These are phyloP conservation scores for Drosophila sturtevanti DNA, from an alignment of 1,140 invertebrate genomes.

Conservation along the genomic window DNA sequence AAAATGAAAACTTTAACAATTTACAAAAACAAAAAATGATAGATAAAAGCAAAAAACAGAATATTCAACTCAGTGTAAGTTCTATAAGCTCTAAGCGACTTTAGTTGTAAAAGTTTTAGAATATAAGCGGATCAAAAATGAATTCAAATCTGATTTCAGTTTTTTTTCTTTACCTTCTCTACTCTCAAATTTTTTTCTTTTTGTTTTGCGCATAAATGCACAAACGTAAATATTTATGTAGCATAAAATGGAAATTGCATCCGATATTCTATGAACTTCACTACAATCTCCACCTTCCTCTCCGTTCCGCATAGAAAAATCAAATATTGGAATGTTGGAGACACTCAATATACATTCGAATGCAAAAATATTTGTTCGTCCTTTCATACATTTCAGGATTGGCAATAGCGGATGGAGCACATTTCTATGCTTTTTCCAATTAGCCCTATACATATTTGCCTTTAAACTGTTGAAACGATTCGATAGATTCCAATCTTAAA, in stretches of 20 bases:
- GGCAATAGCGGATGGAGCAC: neutral
- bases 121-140: conserved; percentile 1
- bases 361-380: conserved; percentile 46
- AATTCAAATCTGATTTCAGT: conserved; percentile 25
- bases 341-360: conserved; percentile 42
- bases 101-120: conserved; percentile 53
- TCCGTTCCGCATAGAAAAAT: conserved; percentile 1
- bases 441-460: conserved; percentile 23
- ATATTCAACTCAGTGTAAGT: conserved; percentile 55
- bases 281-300: neutral
- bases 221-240: conserved; percentile 71
- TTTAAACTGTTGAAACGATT: neutral
- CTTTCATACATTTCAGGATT: conserved; percentile 25
- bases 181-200: conserved; percentile 6
- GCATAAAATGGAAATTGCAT: conserved; percentile 59
- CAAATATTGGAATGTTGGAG: conserved; percentile 41
- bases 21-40: conserved; percentile 17
- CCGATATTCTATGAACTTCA: conserved; percentile 40
- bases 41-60: neutral
- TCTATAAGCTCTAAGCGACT: conserved; percentile 68
- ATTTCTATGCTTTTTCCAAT: conserved; percentile 41
- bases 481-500: neutral
- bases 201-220: conserved; percentile 61
- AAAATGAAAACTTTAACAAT: conserved; percentile 12
- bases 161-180: neutral